phyloP scores from a whole-genome alignment of 2,888 invertebrate genomes.

The Candidula unifasciata region DNA sequence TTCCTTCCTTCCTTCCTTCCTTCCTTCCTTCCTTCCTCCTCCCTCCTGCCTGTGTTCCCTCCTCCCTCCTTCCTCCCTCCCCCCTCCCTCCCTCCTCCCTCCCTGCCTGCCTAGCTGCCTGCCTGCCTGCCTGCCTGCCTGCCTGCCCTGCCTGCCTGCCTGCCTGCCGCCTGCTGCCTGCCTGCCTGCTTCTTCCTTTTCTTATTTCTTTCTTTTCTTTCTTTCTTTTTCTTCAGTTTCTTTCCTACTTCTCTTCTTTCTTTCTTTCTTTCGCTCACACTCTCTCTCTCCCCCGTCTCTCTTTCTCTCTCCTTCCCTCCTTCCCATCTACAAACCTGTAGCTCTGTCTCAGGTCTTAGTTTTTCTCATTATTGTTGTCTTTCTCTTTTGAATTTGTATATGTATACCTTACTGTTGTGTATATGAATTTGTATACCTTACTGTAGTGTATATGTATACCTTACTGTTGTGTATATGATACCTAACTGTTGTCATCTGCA shows the following conservation, averaged over 20 bases:
- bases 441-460: background rate
- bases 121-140: no score
- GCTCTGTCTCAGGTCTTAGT: background rate
- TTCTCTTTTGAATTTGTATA: background rate
- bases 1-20: no score
- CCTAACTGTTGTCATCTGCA: no score
- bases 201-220: conserved; percentile 6
- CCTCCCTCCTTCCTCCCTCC: background rate
- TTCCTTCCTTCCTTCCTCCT: background rate
- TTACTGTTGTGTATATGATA: background rate
- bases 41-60: background rate
- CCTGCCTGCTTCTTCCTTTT: background rate
- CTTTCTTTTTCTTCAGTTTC: background rate
- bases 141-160: background rate
- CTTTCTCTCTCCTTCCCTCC: conserved; percentile 9
- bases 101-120: background rate
- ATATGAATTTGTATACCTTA: background rate
- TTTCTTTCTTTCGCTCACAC: background rate
- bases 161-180: no score
- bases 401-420: background rate
- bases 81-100: background rate
- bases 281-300: background rate
- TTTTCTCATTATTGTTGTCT: background rate
- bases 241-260: conserved; percentile 7
- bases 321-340: background rate